Evolutionary conservation across 1,140 invertebrate species (phyloP), one percentile per base, ranked within the genome.

Genomic region (Calycopis cecrops): DNA sequence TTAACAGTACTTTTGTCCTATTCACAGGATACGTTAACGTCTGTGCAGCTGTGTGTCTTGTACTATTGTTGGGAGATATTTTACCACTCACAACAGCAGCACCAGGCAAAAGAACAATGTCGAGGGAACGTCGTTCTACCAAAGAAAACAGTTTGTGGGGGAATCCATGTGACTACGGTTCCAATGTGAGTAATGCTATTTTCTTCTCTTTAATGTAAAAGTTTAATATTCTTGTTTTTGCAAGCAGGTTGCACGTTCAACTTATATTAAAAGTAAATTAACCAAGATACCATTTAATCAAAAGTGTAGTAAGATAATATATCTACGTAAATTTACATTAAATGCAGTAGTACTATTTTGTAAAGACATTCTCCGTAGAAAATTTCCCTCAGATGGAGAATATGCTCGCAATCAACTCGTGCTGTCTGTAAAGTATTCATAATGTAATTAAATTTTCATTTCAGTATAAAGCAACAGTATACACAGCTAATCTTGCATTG

Each of bases 11-110:
- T 38, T 38, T 10, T 34, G 38, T 38, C 4, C n/a, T 38, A 16
- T 49, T 42, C 38, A 1, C 62, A 85, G 82, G 76, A 79, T 82
- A 78, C 77, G 77, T 85, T 79, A 83, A 85, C 71, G 79, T 82
- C 65, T 85, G 75, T 57, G 78, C 82, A 51, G 77, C 79, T 33
- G 79, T 83, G 54, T 85, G 79, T 48, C 55, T 83, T 56, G 62
- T 85, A 42, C 64, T 85, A 44, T 63, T 85, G 9, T 69, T 81
- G 52, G 72, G 77, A 28, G 71, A 70, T 16, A 63, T 82, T 17
- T 69, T 73, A 48, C 75, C 78, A 35, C 62, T 63, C 56, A 76
- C 73, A 33, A 60, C 76, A 56, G 82, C 79, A 60, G 79, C 82
- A 55, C 79, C 79, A 9, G 67, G 69, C 51, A 57, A 66, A 51